Base-by-base conservation (phyloP, 2,113 vertebrate genomes). In the Ammodramus savannarum region DNA sequence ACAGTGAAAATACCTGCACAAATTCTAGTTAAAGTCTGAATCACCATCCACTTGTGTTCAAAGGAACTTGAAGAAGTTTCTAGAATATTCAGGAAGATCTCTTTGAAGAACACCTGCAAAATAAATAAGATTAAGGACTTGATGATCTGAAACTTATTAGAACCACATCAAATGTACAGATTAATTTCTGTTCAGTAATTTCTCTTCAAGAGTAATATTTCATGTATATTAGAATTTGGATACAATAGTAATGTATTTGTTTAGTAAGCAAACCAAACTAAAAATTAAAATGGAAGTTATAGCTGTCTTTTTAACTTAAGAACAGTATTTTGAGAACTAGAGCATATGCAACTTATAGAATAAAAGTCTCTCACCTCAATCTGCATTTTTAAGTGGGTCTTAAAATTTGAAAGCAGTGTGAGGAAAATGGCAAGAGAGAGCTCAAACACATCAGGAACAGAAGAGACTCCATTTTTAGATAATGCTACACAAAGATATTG, bases 1-100 rank as follows among this genome's bases (percentile, higher is more conserved):
- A 81, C 17, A 85, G 65, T 39, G 29, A 49, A 76, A 86, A 62
- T 98, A 99, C 99, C 99, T 99, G 99, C 99, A 97, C 99, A 99
- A 97, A 99, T 99, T 92, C 99, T 98, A 9, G 99, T 99, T 76
- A 99, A 98, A 17, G 99, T 99, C 98, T 99, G 99, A 95, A 99
- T 99, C 65, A 99, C 99, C 99, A 99, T 99, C 99, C 99, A 99
- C 91, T 99, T 99, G 97, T 99, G 99, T 91, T 99, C 99, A 87
- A 99, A 99, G 51, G 99, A 99, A 98, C 99, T 99, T 61, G 99
- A 98, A 21, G 99, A 98, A 6, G 99, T 99, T 96, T 99, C 99
- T 92, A 99, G 97, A 96, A 99, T 99, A 96, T 99, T 99, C 87
- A 99, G 97, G 96, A 99, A 99, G 84, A 99, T 99, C 97, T 99